Evolutionary conservation across 2,888 invertebrate species (phyloP), one percentile per base, ranked within the genome.

Genomic region (Pandemis corylana): DNA sequence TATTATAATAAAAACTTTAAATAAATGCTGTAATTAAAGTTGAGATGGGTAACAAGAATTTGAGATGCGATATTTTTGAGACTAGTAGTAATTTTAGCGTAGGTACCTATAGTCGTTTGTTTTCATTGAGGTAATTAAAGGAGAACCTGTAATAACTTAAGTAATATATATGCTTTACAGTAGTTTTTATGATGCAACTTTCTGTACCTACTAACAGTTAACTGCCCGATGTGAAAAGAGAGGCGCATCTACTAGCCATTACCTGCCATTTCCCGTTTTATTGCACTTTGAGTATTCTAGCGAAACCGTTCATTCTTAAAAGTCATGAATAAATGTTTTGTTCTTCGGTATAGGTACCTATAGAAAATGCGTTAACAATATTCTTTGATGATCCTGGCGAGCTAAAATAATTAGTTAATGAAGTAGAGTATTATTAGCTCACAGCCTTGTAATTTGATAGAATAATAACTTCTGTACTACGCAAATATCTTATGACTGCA

Each of bases 201-300:
- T 53, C 51, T 53, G 46, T 5, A 44, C 44, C 28, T 44, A 44
- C 44, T 44, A 44, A 44, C 44, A 44, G 44, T 9, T 44, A 53
- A 53, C 6, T n/a, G 15, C 53, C n/a, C 53, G 53, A 20, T 53
- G 46, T 12, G 1, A 53, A 53, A 53, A 53, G 15, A 53, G 15
- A 7, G 15, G 53, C 15, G 15, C 15, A 15, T 53, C 53, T 53
- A 20, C 53, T 7, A 15, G 15, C 53, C 15, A 53, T 53, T 53
- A 20, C 49, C 49, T 59, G 59, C 49, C 13, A 61, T 71, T 66
- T 20, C 41, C 66, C 15, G 41, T 49, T 71, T 71, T 51, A 71
- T 66, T 49, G 6, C 65, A n/a, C 53, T 12, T 49, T 42, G 3
- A n/a, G 9, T 28, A 41, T 46, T 62, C 59, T 69, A n/a, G 53